Evolutionary conservation across 2,888 invertebrate genomes (phyloP).

Genomic region (Bugulina stolonifera): DNA sequence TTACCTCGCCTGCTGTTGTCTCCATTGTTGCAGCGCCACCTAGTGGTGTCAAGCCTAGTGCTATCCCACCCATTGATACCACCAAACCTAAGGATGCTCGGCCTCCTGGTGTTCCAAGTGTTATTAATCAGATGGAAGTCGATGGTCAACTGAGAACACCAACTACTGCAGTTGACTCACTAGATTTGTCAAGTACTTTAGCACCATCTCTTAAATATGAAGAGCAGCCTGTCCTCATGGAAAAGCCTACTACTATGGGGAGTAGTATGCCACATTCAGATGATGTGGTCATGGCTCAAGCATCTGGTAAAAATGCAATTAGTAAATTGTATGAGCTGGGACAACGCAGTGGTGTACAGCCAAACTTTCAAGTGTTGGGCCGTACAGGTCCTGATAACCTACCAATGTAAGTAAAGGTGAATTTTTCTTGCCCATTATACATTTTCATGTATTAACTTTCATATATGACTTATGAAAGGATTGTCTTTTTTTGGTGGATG

Average conservation of each 20-base stretch:
- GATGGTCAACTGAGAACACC: neutral
- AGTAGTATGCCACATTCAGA: neutral
- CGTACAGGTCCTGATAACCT: too few species aligned
- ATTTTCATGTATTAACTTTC: too few species aligned
- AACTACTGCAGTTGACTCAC: neutral
- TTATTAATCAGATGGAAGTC: neutral
- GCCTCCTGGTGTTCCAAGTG: too few species aligned
- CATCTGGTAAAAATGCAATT: neutral
- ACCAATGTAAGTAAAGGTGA: too few species aligned
- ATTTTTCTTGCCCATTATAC: too few species aligned
- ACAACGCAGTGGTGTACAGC: neutral
- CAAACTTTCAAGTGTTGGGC: neutral
- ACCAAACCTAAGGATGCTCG: neutral
- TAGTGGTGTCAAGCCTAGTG: neutral
- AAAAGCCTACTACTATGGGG: neutral
- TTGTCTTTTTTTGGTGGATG: too few species aligned
- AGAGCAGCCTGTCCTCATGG: neutral
- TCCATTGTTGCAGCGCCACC: neutral
- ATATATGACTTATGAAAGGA: too few species aligned
- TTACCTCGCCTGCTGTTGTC: neutral
- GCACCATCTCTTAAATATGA: neutral
- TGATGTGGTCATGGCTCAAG: too few species aligned
- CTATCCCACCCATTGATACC: neutral
- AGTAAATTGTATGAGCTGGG: conserved; percentile 6
- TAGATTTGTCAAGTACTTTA: neutral